Conservation (phyloP, 2,113 vertebrate genomes). For the Philantomba maxwellii region DNA sequence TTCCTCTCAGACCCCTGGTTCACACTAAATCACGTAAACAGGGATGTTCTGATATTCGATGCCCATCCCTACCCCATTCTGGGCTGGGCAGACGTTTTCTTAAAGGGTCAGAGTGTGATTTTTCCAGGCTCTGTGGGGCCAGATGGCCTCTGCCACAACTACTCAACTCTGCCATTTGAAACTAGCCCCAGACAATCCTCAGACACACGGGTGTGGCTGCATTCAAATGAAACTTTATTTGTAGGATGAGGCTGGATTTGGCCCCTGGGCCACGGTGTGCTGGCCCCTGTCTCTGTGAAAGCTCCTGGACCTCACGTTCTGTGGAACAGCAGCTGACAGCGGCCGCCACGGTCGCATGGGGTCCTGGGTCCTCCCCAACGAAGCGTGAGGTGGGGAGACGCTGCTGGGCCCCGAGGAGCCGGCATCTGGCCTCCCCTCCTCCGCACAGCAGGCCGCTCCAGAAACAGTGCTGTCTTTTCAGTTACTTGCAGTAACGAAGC, state of each 20-base stretch:
- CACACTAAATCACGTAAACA: neutral
- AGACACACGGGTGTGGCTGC: neutral
- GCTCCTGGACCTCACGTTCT: neutral
- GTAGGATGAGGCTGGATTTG: neutral
- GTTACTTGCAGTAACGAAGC: neutral
- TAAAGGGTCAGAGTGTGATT: neutral
- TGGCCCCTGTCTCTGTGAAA: neutral
- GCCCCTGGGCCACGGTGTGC: neutral
- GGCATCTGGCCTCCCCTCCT: neutral
- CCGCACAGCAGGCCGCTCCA: neutral
- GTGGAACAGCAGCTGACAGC: neutral
- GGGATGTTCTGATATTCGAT: neutral
- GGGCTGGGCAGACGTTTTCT: neutral
- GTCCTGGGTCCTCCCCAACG: neutral
- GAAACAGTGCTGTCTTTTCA: neutral
- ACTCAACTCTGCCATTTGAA: neutral
- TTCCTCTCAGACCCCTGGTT: neutral
- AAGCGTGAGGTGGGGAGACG: neutral
- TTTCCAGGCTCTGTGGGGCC: neutral
- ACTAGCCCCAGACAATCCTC: neutral
- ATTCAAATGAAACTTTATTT: neutral
- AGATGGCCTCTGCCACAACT: neutral
- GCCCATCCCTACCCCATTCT: neutral
- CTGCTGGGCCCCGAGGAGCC: neutral
- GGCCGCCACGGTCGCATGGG: fast-evolving